A percentile compares a stretch with the other conserved stretches of the same genome.
Evolutionary conservation across 2,888 invertebrate genomes (phyloP).

Genomic region (Andricus quercusramuli): DNA sequence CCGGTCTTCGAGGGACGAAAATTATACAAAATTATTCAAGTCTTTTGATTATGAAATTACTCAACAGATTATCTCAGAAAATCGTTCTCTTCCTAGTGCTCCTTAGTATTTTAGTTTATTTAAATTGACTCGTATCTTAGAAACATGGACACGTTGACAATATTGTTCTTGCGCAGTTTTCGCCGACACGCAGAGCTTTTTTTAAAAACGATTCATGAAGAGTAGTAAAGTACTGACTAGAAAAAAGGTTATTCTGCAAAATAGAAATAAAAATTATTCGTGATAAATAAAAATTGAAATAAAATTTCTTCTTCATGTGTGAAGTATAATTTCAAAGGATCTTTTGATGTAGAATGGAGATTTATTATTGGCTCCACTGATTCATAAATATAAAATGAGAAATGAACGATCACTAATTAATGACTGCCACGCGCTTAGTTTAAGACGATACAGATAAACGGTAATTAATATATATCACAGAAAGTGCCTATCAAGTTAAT

Average conservation of each 20-base stretch:
- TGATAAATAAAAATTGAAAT: not conserved
- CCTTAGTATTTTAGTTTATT: slow-evolving; percentile 16
- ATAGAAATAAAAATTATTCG: not conserved
- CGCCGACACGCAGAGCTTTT: not conserved
- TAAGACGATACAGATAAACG: slow-evolving; percentile 58
- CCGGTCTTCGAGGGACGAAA: slow-evolving; percentile 1
- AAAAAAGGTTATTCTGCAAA: slow-evolving; percentile 39
- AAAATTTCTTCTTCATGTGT: not conserved
- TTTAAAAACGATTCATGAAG: slow-evolving; percentile 41
- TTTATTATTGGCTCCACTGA: slow-evolving; percentile 3
- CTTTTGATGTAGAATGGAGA: not conserved
- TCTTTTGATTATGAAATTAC: not conserved
- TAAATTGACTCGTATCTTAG: slow-evolving; percentile 37
- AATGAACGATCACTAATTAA: slow-evolving; percentile 35
- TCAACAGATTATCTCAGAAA: not conserved
- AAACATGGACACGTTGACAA: slow-evolving; percentile 33
- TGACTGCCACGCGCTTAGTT: slow-evolving; percentile 49
- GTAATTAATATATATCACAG: slow-evolving; percentile 65
- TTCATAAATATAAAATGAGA: slow-evolving; percentile 2
- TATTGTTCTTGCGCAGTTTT: slow-evolving; percentile 21
- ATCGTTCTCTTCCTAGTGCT: not conserved
- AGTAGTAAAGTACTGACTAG: slow-evolving; percentile 53
- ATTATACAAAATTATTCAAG: not conserved
- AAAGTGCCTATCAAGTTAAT: slow-evolving; percentile 62
- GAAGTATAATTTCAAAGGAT: not conserved